Conservation (phyloP, 2,113 vertebrate genomes). For the crab-eating macaque (Macaca fascicularis) region T2T-MFA8v1.1 NC_088379.1:162998001-162998500, state of each 20-base stretch:
- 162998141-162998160: neutral
- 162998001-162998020: neutral
- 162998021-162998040: neutral
- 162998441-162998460: neutral
- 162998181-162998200: neutral
- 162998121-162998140: neutral
- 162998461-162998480: neutral
- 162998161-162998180: neutral
- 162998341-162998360: neutral
- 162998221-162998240: neutral
- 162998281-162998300: neutral
- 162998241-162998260: neutral
- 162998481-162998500: neutral
- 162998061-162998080: neutral
- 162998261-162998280: neutral
- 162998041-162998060: neutral
- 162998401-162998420: neutral
- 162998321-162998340: too few species aligned
- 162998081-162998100: neutral
- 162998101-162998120: neutral
- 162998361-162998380: neutral
- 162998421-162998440: neutral
- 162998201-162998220: neutral
- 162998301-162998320: neutral
- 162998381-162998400: neutral